Percentiles rank a stretch among this genome's conserved stretches.
phyloP scores from a whole-genome alignment of 2,113 vertebrate species.

The Pholis gunnellus region DNA sequence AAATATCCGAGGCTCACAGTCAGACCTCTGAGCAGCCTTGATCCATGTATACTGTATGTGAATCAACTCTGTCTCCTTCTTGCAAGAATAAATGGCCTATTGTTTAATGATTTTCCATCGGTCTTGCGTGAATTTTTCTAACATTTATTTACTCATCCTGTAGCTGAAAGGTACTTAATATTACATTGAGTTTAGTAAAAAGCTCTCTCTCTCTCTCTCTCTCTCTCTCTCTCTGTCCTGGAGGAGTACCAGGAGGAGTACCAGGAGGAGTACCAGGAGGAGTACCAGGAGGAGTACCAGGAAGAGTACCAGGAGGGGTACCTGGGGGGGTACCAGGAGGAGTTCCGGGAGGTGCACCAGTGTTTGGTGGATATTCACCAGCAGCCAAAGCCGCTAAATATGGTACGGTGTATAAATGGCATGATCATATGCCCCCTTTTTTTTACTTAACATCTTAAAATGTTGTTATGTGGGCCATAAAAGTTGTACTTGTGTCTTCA shows the following conservation, averaged over 20 bases:
- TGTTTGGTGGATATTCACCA: constrained; percentile 53
- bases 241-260: constrained; percentile 44
- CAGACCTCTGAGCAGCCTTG: too few relatives aligned
- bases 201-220: neutral
- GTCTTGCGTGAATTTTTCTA: too few relatives aligned
- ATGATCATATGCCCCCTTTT: neutral
- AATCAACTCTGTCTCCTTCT: too few relatives aligned
- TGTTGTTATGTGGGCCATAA: neutral
- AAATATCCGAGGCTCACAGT: too few relatives aligned
- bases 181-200: neutral
- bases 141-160: neutral
- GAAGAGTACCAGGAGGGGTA: constrained; percentile 36
- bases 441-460: neutral
- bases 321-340: constrained; percentile 33
- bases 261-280: constrained; percentile 51
- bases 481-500: neutral
- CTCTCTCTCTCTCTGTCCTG: constrained; percentile 16
- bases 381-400: constrained; percentile 75
- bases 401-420: constrained; percentile 37
- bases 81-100: too few relatives aligned
- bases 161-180: neutral
- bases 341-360: constrained; percentile 40
- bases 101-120: too few relatives aligned
- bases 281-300: constrained; percentile 48
- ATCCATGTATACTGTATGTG: too few relatives aligned